phyloP scores from a whole-genome alignment of 1,140 invertebrate species.

The Phymastichus coffea region DNA sequence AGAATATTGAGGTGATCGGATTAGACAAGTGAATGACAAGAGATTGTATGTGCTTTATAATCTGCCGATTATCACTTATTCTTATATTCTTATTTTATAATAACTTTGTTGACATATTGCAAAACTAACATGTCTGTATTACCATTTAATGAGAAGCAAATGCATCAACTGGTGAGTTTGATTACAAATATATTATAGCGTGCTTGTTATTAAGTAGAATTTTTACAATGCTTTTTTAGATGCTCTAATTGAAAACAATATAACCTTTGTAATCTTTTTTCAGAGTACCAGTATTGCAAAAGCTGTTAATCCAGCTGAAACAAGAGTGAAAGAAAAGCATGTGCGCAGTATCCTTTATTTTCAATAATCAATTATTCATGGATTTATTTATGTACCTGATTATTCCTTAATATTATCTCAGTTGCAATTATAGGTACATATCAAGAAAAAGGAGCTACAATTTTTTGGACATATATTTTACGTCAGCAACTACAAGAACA shows the following conservation, averaged over 20 bases:
- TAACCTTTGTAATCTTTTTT: slow-evolving; percentile 44
- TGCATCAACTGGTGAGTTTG: slow-evolving; percentile 53
- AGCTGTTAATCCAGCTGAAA: slow-evolving; percentile 85
- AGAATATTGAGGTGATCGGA: slow-evolving; percentile 30
- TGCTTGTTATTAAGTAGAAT: too few species aligned
- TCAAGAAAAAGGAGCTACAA: slow-evolving; percentile 83
- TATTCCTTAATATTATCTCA: slow-evolving; percentile 46
- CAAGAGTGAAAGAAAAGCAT: slow-evolving; percentile 96
- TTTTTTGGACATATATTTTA: slow-evolving; percentile 86
- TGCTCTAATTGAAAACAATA: background rate
- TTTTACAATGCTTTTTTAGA: too few species aligned
- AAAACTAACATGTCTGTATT: slow-evolving; percentile 50
- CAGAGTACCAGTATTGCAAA: slow-evolving; percentile 84
- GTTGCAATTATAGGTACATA: slow-evolving; percentile 95
- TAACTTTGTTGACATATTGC: slow-evolving; percentile 34
- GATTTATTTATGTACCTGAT: background rate
- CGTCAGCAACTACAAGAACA: slow-evolving; percentile 86
- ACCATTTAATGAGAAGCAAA: slow-evolving; percentile 51
- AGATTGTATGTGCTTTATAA: slow-evolving; percentile 30
- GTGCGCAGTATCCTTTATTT: slow-evolving; percentile 76
- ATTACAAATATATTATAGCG: background rate
- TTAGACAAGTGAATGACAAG: slow-evolving; percentile 29
- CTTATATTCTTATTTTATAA: slow-evolving; percentile 29
- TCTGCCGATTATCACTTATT: slow-evolving; percentile 31
- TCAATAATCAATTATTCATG: too few species aligned